Evolutionary conservation across 2,797 vertebrate species (phyloP).

Genomic region (Intellagama lesueurii): DNA sequence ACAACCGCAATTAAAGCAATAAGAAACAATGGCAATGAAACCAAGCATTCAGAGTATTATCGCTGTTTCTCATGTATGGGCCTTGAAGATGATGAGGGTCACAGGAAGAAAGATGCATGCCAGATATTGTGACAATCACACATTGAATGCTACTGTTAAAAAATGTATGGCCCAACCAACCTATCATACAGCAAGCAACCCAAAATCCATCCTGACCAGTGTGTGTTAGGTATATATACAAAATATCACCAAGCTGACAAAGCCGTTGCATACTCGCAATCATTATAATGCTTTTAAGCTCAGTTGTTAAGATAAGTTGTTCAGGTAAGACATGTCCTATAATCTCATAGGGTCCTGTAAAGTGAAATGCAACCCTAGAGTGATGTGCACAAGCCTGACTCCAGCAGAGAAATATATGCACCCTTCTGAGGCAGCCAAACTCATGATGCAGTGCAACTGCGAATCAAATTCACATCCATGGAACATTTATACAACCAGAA

Average conservation of each 20-base stretch:
- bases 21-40: not conserved
- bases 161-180: not conserved
- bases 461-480: not conserved
- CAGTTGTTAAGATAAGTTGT: not conserved
- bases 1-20: not conserved
- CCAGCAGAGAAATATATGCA: not conserved
- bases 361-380: not conserved
- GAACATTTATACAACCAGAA: not conserved
- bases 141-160: not conserved
- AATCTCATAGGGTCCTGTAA: not conserved
- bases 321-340: not conserved
- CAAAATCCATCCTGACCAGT: not conserved
- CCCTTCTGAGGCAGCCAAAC: not conserved
- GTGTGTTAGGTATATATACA: not conserved
- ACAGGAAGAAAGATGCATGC: not conserved
- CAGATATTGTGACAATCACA: not conserved
- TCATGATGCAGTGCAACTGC: not conserved
- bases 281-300: not conserved
- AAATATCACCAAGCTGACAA: not conserved
- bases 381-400: not conserved
- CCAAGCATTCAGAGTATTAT: not conserved
- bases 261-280: not conserved
- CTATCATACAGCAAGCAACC: not conserved
- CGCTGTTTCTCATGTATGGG: not conserved
- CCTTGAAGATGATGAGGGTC: not conserved